Evolutionary conservation across 2,888 invertebrate genomes (phyloP), one percentile per base, ranked within the genome.

Genomic region (Drosophila nr. perissopoda): DNA sequence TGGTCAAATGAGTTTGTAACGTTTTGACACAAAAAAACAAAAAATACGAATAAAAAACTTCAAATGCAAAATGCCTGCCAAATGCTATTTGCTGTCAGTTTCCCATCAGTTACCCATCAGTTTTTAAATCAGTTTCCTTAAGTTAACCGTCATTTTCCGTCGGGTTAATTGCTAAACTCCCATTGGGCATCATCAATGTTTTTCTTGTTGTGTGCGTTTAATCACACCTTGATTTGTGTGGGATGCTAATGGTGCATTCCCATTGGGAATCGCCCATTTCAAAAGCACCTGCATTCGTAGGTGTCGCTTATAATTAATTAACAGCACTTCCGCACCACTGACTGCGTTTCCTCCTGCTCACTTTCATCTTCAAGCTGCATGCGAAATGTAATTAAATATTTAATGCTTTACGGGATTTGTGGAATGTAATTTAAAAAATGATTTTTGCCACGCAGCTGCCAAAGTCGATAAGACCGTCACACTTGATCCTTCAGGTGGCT

Each of bases 1-100:
- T 84, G 82, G 80, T 89, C 87, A 87, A 88, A 88, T 83, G 84
- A 76, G 89, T 82, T 88, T 86, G 76, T 63, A 58, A 70, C 77
- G 69, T 76, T 80, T 78, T 74, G 74, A 77, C 42, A 59, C 40
- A 68, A 69, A 54, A 69, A 48, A 49, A 56, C 18, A 29, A 62
- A 38, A 42, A 21, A 11, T 2, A 13, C 5, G 62, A 59, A 73
- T 51, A 49, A 56, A 40, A 29, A 57, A 38, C 51, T 60, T 59
- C 48, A 61, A 59, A 69, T 63, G 54, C 53, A 68, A 77, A 76
- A 75, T 63, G 68, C 42, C 31, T 51, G 49, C 29, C 52, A 53
- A 77, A 77, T 62, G 58, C n/a, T n/a, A 31, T 53, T 78, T 66
- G 56, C 59, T 52, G 57, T 25, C 52, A 60, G 60, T 36, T 63